Evolutionary conservation across 2,113 vertebrate species (phyloP).

Genomic region (Albula glossodonta): DNA sequence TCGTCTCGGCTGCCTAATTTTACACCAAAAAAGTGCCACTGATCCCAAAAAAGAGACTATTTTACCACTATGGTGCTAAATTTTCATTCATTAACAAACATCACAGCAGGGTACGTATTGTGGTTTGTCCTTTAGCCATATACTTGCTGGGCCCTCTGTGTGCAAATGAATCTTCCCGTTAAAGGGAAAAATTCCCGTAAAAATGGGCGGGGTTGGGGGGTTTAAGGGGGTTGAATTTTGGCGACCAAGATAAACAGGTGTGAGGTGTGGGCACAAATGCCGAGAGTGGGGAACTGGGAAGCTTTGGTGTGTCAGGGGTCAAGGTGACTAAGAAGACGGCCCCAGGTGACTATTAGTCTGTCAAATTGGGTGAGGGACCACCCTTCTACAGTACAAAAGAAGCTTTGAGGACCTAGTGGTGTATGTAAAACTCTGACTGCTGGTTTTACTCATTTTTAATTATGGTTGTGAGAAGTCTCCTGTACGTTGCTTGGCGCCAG

Average conservation of each 20-base stretch:
- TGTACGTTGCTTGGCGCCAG: not conserved
- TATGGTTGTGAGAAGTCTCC: not conserved
- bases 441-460: not conserved
- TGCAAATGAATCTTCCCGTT: not conserved
- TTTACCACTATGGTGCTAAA: not conserved
- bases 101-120: not conserved
- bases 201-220: not conserved
- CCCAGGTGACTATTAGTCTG: not conserved
- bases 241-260: not conserved
- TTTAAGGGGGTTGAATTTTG: not conserved
- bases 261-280: not conserved
- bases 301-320: not conserved
- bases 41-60: not conserved
- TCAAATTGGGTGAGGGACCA: not conserved
- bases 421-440: not conserved
- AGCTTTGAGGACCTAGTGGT: not conserved
- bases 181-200: not conserved
- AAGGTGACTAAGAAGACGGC: not conserved
- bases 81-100: not conserved
- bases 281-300: not conserved
- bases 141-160: not conserved
- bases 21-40: not conserved
- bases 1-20: constrained; percentile 2
- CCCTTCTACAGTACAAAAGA: not conserved
- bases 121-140: not conserved